Percentiles rank a stretch among this genome's conserved stretches.
Conservation (phyloP, 1,140 invertebrate genomes). For the Zaprionus tsacasi region DNA sequence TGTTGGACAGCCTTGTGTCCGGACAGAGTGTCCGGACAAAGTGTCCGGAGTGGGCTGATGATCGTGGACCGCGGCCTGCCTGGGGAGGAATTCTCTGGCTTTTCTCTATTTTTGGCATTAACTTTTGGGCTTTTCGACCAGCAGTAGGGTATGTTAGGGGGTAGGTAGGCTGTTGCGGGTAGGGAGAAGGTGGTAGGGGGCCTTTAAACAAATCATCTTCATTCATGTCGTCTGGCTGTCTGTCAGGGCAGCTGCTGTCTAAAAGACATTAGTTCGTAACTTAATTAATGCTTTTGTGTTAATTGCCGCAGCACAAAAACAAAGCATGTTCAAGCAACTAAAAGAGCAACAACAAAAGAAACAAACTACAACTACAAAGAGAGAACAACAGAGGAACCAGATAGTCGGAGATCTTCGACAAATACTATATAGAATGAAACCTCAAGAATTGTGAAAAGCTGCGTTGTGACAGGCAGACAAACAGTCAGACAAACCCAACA, state of each 20-base stretch:
- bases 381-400: slow-evolving; percentile 10
- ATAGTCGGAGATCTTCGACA: slow-evolving; percentile 16
- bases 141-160: neutral
- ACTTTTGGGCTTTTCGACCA: neutral
- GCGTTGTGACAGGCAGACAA: slow-evolving; percentile 18
- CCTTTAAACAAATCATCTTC: slow-evolving; percentile 54
- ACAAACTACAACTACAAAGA: slow-evolving; percentile 28
- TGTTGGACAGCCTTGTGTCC: slow-evolving; percentile 28
- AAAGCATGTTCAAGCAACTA: slow-evolving; percentile 24
- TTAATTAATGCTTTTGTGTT: slow-evolving; percentile 81
- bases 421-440: slow-evolving; percentile 23
- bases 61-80: slow-evolving; percentile 30
- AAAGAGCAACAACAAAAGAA: slow-evolving; percentile 28
- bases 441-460: slow-evolving; percentile 1
- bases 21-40: slow-evolving; percentile 20
- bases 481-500: no score
- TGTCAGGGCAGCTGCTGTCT: slow-evolving; percentile 68
- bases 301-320: slow-evolving; percentile 62
- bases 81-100: slow-evolving; percentile 47
- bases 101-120: neutral
- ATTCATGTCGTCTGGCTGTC: slow-evolving; percentile 77
- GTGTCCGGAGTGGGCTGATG: slow-evolving; percentile 2
- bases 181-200: neutral
- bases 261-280: slow-evolving; percentile 78
- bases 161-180: neutral